Base-by-base conservation (phyloP, 1,140 invertebrate genomes). In the Pseudomyrmex cubaensis region DNA sequence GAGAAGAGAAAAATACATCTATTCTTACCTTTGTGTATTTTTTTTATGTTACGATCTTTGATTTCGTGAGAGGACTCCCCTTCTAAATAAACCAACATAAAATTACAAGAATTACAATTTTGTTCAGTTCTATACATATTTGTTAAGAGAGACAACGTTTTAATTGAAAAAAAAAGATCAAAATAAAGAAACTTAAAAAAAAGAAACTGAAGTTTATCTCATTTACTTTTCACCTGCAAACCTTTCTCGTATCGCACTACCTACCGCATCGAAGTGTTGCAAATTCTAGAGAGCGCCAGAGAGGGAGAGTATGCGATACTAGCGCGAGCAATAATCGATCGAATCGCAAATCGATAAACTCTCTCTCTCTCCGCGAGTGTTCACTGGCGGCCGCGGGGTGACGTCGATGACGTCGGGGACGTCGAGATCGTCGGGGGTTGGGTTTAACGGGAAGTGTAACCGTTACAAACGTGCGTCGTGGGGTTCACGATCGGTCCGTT, bases 21-120 rank as follows among this genome's bases (percentile, higher is more conserved):
- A 61, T 35, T 64, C 7, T 4, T 52, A 44, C 13, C 54, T 15
- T 35, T 52, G 4, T 22, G 20, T 84, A 78, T 69, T 35, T 52
- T n/a, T n/a, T 15, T 48, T 3, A 17, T 35, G 35, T 13, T 78
- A 46, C 50, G 5, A 35, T 46, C 2, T 15, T 35, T 2, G 22
- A 57, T 46, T 46, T 12, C 44, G 20, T 35, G 13, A 69, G 10
- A 64, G 15, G 22, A 46, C 15, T 64, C 5, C 7, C 35, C 35
- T 35, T 35, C 46, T 46, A 44, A 73, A 57, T n/a, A 73, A 52
- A 1, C 17, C 13, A 57, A 57, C 57, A 61, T 57, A 61, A 61
- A 74, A 74, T 15, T 8, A 22, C 9, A 35, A 35, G 5, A 35
- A 35, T 35, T 7, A 7, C 0, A 35, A 7, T 35, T 35, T 35